A percentile compares a stretch with the other conserved stretches of the same genome.
These are phyloP conservation scores for Leptinotarsa juncta DNA, from an alignment of 2,888 invertebrate species.

Conservation along the genomic window DNA sequence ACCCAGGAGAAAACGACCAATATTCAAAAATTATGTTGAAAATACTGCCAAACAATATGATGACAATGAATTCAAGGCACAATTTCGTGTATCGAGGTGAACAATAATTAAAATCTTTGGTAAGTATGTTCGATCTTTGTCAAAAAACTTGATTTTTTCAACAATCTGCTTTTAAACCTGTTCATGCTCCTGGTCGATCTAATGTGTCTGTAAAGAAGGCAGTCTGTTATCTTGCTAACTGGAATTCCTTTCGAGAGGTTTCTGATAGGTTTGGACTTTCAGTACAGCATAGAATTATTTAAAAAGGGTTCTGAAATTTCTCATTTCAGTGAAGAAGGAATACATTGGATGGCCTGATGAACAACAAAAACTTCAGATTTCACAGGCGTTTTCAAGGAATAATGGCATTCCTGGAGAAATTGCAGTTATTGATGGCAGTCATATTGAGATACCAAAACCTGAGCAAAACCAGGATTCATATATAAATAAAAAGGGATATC, in stretches of 20 bases:
- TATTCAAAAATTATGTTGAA: constrained; percentile 11
- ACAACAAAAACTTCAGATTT: not conserved
- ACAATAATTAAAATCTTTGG: constrained; percentile 1
- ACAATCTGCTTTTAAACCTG: not conserved
- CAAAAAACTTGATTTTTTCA: not conserved
- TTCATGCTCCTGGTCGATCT: constrained; percentile 2
- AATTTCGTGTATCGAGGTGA: constrained; percentile 6
- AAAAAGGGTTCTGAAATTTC: not conserved
- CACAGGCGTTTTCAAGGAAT: not conserved
- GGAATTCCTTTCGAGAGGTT: constrained; percentile 6
- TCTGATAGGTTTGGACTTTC: constrained; percentile 14
- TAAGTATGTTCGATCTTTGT: not conserved
- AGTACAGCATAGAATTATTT: constrained; percentile 13
- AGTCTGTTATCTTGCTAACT: not conserved
- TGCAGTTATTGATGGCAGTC: not conserved
- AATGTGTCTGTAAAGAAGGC: not conserved
- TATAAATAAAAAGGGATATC: constrained; percentile 19
- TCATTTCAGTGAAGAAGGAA: not conserved
- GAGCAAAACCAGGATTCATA: constrained; percentile 19
- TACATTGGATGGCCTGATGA: constrained; percentile 8
- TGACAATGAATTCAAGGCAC: constrained; percentile 2
- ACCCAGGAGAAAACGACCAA: not conserved
- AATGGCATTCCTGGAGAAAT: constrained; percentile 4
- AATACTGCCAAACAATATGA: not conserved
- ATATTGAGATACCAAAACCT: constrained; percentile 5